Conservation (phyloP, 2,797 vertebrate species). For the Psittacula derbiana region DNA sequence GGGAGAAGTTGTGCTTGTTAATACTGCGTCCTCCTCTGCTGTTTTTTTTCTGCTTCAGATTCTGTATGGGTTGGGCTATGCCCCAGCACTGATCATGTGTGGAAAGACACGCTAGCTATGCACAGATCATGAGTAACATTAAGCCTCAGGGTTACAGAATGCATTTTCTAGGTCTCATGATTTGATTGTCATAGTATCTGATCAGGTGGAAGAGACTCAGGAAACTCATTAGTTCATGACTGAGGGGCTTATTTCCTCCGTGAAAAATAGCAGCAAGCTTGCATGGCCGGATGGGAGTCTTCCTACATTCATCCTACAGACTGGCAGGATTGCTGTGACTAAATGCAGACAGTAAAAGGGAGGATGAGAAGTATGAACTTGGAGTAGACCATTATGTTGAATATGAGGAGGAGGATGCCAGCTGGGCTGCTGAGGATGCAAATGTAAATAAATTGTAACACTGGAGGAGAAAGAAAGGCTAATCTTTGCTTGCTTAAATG, state of each 20-base stretch:
- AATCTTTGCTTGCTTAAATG: neutral
- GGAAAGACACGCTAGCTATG: neutral
- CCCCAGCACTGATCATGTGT: fast-evolving
- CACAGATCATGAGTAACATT: neutral
- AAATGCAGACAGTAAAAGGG: neutral
- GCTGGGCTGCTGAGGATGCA: neutral
- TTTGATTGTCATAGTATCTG: neutral
- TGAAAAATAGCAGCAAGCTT: neutral
- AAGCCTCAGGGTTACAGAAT: neutral
- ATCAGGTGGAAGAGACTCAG: neutral
- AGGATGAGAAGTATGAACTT: neutral
- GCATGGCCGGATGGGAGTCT: neutral
- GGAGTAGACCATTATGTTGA: neutral
- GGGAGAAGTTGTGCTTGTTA: neutral
- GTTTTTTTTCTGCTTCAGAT: neutral
- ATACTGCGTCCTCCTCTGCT: neutral
- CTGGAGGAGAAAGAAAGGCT: neutral
- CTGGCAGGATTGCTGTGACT: neutral
- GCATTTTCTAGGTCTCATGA: neutral
- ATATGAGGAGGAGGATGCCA: neutral
- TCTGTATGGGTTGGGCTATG: neutral
- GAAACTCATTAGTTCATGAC: neutral
- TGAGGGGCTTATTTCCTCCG: neutral
- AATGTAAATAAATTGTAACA: neutral
- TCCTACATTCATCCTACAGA: neutral